These are phyloP conservation scores for Drosophila miranda DNA, from an alignment of 1,140 invertebrate species.

Conservation along the genomic window DNA sequence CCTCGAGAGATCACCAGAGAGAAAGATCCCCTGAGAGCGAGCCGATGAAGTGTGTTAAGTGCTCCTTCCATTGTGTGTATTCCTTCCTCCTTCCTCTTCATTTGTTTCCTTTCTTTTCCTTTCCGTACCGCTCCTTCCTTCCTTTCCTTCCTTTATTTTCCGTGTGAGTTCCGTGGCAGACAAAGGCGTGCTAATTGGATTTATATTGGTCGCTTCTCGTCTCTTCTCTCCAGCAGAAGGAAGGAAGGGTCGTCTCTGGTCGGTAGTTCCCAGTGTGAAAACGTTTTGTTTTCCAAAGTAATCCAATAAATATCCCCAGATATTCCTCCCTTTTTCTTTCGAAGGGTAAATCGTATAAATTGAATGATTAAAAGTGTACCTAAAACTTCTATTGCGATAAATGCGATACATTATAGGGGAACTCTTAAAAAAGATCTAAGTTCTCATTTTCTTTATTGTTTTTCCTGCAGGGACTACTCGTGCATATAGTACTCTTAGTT, in stretches of 20 bases:
- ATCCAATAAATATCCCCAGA: constrained; percentile 23
- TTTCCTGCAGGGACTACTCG: too few relatives aligned
- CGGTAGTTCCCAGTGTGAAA: constrained; percentile 42
- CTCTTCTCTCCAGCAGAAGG: constrained; percentile 13
- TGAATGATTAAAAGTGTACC: not conserved
- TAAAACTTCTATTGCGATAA: not conserved
- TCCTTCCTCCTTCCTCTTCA: constrained; percentile 30
- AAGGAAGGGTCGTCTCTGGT: not conserved
- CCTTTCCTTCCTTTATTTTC: constrained; percentile 8
- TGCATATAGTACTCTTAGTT: not conserved
- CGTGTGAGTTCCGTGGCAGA: constrained; percentile 28
- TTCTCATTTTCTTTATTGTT: too few relatives aligned
- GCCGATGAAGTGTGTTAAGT: constrained; percentile 46
- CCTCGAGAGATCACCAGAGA: constrained; percentile 24
- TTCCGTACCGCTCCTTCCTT: constrained; percentile 1
- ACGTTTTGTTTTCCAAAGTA: constrained; percentile 23
- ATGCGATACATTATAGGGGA: not conserved
- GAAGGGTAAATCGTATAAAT: not conserved
- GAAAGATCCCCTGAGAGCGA: too few relatives aligned
- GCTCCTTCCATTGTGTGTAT: constrained; percentile 56
- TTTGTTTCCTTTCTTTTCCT: constrained; percentile 32
- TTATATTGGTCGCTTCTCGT: constrained; percentile 60
- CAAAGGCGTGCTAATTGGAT: constrained; percentile 79
- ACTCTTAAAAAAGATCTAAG: not conserved
- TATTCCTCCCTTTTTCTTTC: not conserved